Conservation (phyloP, 2,113 vertebrate genomes). For the Desmodus rotundus region DNA sequence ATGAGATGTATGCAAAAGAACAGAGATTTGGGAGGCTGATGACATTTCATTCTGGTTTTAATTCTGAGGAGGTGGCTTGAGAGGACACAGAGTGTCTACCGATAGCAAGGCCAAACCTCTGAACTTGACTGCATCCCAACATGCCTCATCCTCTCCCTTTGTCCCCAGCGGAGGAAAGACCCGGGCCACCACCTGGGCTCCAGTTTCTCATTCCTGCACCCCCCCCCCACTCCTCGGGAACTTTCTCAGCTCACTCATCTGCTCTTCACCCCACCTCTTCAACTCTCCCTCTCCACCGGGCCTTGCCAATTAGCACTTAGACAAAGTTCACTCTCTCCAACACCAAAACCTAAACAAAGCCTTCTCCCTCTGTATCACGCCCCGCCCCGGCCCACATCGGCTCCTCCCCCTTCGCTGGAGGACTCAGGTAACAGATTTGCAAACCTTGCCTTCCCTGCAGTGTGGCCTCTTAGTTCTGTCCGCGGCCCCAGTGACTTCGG, state of each 20-base stretch:
- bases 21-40: neutral
- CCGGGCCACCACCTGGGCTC: too few relatives aligned
- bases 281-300: neutral
- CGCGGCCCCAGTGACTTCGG: neutral
- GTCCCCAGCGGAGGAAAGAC: neutral
- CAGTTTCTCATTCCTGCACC: too few relatives aligned
- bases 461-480: neutral
- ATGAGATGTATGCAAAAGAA: neutral
- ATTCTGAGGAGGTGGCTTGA: neutral
- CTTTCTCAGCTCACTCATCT: neutral
- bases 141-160: neutral
- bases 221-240: neutral
- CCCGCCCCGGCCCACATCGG: rapidly evolving
- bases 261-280: neutral
- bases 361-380: neutral
- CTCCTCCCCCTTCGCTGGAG: neutral
- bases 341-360: neutral
- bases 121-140: rapidly evolving
- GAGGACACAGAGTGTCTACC: neutral
- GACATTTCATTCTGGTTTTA: neutral
- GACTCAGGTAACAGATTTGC: neutral
- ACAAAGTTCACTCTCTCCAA: neutral
- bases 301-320: neutral
- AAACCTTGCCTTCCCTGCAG: neutral
- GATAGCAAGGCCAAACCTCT: neutral